phyloP scores from a whole-genome alignment of 2,888 invertebrate species.

The Deilephila porcellus region DNA sequence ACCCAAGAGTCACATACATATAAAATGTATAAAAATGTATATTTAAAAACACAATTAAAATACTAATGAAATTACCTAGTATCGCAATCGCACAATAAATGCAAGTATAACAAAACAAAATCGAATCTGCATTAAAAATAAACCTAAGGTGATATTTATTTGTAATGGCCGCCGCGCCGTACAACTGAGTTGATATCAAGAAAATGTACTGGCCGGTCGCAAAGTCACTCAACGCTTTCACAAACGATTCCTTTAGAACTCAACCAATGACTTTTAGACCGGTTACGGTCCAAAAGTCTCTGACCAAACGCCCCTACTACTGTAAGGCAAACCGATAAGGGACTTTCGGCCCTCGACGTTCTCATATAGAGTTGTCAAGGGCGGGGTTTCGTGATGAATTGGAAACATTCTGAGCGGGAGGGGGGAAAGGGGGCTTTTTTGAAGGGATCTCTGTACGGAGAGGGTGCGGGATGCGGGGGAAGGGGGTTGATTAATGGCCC shows the following conservation, averaged over 20 bases:
- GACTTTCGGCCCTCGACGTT: slow-evolving; percentile 66
- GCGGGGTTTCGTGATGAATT: slow-evolving; percentile 86
- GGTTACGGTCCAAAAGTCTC: slow-evolving; percentile 47
- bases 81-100: background rate
- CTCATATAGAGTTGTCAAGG: slow-evolving; percentile 87
- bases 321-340: slow-evolving; percentile 52
- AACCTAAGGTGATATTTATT: slow-evolving; percentile 72
- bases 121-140: slow-evolving; percentile 67
- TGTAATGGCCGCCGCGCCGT: slow-evolving; percentile 74
- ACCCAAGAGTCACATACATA: too few species aligned
- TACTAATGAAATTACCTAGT: too few species aligned
- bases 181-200: slow-evolving; percentile 69
- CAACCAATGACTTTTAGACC: slow-evolving; percentile 45
- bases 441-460: slow-evolving; percentile 67
- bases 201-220: slow-evolving; percentile 67
- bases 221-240: slow-evolving; percentile 54
- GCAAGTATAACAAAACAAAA: slow-evolving; percentile 54
- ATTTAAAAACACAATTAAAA: background rate
- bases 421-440: slow-evolving; percentile 73
- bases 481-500: slow-evolving; percentile 78
- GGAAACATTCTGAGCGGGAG: slow-evolving; percentile 79
- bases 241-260: slow-evolving; percentile 28
- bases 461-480: slow-evolving; percentile 58
- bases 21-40: background rate
- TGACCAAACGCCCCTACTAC: slow-evolving; percentile 38